These are phyloP conservation scores for Troglohyphantes excavatus DNA, from an alignment of 2,888 invertebrate genomes.

Conservation along the genomic window DNA sequence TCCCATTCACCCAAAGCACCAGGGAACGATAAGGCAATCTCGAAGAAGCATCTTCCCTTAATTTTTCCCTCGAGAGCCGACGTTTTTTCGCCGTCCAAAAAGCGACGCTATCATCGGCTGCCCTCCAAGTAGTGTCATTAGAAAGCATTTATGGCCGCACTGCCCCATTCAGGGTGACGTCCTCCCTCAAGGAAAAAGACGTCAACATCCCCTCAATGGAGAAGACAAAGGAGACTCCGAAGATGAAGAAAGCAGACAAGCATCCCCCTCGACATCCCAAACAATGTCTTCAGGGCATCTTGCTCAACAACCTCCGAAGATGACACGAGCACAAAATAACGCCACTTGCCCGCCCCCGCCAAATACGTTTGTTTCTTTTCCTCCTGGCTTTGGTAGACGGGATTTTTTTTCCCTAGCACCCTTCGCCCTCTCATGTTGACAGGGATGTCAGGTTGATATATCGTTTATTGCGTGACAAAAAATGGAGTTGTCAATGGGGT, in stretches of 20 bases:
- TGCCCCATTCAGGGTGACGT: constrained; percentile 68
- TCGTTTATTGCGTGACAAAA: constrained; percentile 55
- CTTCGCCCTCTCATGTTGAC: constrained; percentile 55
- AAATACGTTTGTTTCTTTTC: constrained; percentile 72
- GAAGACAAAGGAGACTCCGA: constrained; percentile 47
- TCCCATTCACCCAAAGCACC: constrained; percentile 22
- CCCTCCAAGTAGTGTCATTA: constrained; percentile 73
- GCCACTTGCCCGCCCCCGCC: constrained; percentile 58
- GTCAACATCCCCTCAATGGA: constrained; percentile 60
- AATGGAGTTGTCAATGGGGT: constrained; percentile 12
- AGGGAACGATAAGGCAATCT: constrained; percentile 70
- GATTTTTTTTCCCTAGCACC: constrained; percentile 30
- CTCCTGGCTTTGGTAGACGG: neutral
- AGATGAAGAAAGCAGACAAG: constrained; percentile 24
- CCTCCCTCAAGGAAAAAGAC: constrained; percentile 63
- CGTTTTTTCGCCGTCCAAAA: constrained; percentile 58
- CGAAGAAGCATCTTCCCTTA: constrained; percentile 65
- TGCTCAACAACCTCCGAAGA: constrained; percentile 52
- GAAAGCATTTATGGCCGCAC: constrained; percentile 72
- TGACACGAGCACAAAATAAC: constrained; percentile 74
- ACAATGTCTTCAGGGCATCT: constrained; percentile 68
- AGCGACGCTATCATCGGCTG: constrained; percentile 35
- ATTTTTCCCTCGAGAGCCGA: constrained; percentile 59
- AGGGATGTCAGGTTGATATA: constrained; percentile 56
- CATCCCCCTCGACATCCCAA: constrained; percentile 49